Evolutionary conservation across 2,797 vertebrate genomes (phyloP).

Genomic region (Rallus crepitans): DNA sequence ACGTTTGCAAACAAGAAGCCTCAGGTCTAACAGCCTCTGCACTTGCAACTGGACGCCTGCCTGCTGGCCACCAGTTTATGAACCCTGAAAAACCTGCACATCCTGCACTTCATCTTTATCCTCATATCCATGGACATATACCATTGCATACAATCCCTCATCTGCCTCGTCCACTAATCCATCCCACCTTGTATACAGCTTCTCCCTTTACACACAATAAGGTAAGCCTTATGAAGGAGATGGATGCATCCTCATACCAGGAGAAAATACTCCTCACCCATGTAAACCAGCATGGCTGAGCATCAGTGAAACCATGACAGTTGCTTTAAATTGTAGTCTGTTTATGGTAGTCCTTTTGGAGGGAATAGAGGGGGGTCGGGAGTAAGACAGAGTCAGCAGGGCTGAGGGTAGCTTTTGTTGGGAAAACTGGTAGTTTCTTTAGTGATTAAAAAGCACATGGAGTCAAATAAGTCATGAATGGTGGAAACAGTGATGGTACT

Average conservation of each 20-base stretch:
- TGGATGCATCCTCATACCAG: not conserved
- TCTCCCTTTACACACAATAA: constrained; percentile 95
- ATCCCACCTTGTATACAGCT: constrained; percentile 92
- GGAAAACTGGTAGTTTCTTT: not conserved
- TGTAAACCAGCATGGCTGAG: not conserved
- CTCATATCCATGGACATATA: constrained; percentile 97
- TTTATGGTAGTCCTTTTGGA: not conserved
- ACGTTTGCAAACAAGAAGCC: constrained; percentile 94
- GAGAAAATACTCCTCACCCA: not conserved
- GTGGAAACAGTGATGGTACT: not conserved
- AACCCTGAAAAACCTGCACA: constrained; percentile 90
- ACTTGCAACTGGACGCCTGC: constrained; percentile 85
- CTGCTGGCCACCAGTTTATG: constrained; percentile 91
- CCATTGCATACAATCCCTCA: constrained; percentile 93
- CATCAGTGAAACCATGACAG: not conserved
- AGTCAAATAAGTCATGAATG: not conserved
- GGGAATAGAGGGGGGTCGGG: not conserved
- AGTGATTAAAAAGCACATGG: not conserved
- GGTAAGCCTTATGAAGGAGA: constrained; percentile 79
- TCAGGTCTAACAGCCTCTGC: constrained; percentile 84
- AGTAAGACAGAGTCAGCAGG: not conserved
- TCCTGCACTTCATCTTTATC: constrained; percentile 95
- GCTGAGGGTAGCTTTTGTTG: not conserved
- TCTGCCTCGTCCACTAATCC: constrained; percentile 91
- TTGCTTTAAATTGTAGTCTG: not conserved